phyloP scores from a whole-genome alignment of 64 coral and sea anemone species.

The Pocillopora damicornis region DNA sequence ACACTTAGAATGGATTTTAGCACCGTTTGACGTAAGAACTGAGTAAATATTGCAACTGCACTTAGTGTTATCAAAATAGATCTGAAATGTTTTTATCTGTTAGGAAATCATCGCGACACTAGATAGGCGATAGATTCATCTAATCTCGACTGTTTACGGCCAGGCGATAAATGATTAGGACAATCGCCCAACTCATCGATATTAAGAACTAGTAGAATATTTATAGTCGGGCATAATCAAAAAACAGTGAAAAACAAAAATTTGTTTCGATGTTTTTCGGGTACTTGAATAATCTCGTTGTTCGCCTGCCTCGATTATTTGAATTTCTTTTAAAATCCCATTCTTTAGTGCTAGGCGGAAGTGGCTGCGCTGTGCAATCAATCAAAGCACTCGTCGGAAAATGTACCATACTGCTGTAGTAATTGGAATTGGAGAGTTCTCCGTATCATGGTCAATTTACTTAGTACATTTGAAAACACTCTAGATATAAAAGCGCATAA shows the following conservation, averaged over 20 bases:
- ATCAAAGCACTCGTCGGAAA: too few species aligned
- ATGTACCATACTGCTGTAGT: too few species aligned
- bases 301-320: too few species aligned
- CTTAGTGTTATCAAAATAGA: background rate
- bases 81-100: background rate
- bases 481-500: too few species aligned
- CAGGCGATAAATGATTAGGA: background rate
- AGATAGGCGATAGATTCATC: background rate
- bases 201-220: background rate
- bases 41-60: background rate
- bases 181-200: background rate
- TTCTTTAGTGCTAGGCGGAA: too few species aligned
- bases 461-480: too few species aligned
- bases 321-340: too few species aligned
- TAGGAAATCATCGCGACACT: background rate
- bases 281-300: too few species aligned
- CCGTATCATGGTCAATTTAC: too few species aligned
- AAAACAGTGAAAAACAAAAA: background rate
- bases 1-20: background rate
- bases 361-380: too few species aligned
- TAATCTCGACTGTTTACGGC: background rate
- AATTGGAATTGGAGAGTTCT: too few species aligned
- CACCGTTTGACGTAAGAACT: background rate
- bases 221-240: background rate
- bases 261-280: background rate